phyloP scores from a whole-genome alignment of 2,888 invertebrate genomes.

The Zygaena filipendulae region DNA sequence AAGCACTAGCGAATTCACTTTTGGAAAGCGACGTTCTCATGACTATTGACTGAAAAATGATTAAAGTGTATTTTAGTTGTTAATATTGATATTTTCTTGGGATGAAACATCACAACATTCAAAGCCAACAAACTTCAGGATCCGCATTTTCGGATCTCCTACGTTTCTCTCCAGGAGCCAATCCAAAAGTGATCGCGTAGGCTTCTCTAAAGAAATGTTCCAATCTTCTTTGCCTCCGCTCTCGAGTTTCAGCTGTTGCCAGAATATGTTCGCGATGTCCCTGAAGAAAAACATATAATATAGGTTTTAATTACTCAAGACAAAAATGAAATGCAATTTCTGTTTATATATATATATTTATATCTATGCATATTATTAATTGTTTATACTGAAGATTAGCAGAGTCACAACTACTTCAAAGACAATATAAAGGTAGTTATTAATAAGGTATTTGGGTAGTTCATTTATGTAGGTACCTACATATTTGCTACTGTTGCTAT shows the following conservation, averaged over 20 bases:
- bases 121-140: slow-evolving; percentile 71
- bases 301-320: too few species aligned
- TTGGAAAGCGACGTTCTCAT: slow-evolving; percentile 94
- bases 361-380: too few species aligned
- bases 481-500: too few species aligned
- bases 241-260: slow-evolving; percentile 92
- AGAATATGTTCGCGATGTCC: slow-evolving; percentile 87
- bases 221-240: slow-evolving; percentile 89
- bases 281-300: slow-evolving; percentile 25
- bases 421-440: too few species aligned
- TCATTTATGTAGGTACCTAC: too few species aligned
- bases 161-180: slow-evolving; percentile 86
- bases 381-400: too few species aligned
- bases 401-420: too few species aligned
- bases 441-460: too few species aligned
- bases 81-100: too few species aligned
- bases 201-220: slow-evolving; percentile 98
- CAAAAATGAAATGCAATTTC: too few species aligned
- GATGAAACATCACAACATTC: neutral
- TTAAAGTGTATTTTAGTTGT: slow-evolving; percentile 5
- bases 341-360: too few species aligned
- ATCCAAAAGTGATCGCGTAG: slow-evolving; percentile 91
- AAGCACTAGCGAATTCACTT: slow-evolving; percentile 92
- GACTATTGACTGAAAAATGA: slow-evolving; percentile 75
- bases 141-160: slow-evolving; percentile 79